Conservation (phyloP, 2,888 invertebrate genomes). For the Himalopsyche kuldschensis region DNA sequence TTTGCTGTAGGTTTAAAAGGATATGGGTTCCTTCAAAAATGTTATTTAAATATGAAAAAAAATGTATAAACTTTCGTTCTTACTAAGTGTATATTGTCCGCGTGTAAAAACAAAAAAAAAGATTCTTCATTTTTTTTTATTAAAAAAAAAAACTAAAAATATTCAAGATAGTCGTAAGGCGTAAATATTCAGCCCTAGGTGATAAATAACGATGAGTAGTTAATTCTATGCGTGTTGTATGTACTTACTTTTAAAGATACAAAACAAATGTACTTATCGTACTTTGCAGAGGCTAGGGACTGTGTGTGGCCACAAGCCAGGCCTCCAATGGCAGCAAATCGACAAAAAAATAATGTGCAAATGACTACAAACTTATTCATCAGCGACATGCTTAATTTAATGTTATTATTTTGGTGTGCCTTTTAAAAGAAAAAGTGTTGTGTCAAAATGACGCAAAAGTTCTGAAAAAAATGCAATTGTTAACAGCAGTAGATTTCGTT, state of each 20-base stretch:
- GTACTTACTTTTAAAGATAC: slow-evolving; percentile 13
- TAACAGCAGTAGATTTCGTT: neutral
- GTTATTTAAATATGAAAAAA: slow-evolving; percentile 35
- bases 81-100: slow-evolving; percentile 19
- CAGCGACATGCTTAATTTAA: neutral
- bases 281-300: slow-evolving; percentile 25
- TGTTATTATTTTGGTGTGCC: slow-evolving; percentile 18
- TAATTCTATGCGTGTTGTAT: slow-evolving; percentile 16
- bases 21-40: slow-evolving; percentile 16
- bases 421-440: neutral
- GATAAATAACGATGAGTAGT: neutral
- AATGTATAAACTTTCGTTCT: slow-evolving; percentile 13
- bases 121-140: neutral
- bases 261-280: neutral
- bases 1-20: neutral
- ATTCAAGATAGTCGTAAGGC: neutral
- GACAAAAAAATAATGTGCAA: neutral
- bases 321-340: neutral
- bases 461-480: neutral
- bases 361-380: neutral
- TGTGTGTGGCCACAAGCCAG: neutral
- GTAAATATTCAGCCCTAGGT: slow-evolving; percentile 10
- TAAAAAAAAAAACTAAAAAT: neutral
- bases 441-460: neutral
- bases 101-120: neutral